Conservation (phyloP, 2,113 vertebrate genomes). For the Puntigrus tetrazona region DNA sequence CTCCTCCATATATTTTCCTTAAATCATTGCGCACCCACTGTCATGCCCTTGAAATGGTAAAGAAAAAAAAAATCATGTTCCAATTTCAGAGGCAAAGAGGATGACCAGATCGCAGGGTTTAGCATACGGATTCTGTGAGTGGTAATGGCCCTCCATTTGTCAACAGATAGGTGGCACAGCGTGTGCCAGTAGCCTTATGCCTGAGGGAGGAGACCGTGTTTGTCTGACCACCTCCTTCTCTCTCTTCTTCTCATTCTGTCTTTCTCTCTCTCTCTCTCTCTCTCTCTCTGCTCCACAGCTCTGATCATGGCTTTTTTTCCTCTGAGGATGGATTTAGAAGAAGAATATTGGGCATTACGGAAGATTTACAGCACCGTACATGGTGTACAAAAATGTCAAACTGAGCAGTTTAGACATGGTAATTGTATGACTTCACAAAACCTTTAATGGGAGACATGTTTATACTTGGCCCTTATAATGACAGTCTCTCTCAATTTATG, state of each 20-base stretch:
- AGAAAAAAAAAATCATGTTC: constrained; percentile 47
- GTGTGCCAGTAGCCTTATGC: constrained; percentile 67
- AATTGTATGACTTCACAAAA: constrained; percentile 10
- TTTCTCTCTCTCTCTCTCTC: background rate
- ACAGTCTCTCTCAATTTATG: background rate
- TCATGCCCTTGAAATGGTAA: constrained; percentile 59
- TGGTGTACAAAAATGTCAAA: background rate
- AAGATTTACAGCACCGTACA: background rate
- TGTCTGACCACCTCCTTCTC: constrained; percentile 24
- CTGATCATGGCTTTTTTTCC: background rate
- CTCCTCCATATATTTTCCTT: background rate
- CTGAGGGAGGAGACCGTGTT: constrained; percentile 52
- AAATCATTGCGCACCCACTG: constrained; percentile 47
- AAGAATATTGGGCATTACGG: background rate
- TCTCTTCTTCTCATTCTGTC: background rate
- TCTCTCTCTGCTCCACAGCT: constrained; percentile 1
- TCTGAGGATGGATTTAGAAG: background rate
- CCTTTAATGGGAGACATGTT: background rate
- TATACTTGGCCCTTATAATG: background rate
- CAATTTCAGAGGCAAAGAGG: constrained; percentile 13
- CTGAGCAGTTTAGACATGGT: background rate
- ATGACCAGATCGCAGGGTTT: constrained; percentile 61
- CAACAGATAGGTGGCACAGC: constrained; percentile 69
- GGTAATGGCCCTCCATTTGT: constrained; percentile 73
- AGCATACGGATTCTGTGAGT: constrained; percentile 67